phyloP scores from a whole-genome alignment of 2,888 invertebrate genomes.

The Lissocephala sabroskyi region DNA sequence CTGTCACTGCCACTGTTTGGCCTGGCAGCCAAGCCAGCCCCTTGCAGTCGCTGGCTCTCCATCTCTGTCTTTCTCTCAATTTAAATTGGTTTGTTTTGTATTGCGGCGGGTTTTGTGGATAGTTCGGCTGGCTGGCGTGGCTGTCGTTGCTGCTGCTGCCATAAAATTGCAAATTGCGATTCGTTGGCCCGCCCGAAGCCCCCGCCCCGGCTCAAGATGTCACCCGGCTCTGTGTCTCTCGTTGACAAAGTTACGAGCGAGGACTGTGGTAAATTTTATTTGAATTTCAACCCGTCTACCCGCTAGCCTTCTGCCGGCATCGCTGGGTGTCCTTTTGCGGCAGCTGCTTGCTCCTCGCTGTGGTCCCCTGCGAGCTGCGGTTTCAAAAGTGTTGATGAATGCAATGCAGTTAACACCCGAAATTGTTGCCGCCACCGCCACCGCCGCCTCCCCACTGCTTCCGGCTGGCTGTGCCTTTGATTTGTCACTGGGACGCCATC shows the following conservation, averaged over 20 bases:
- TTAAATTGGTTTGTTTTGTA: slow-evolving; percentile 67
- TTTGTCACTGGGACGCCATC: slow-evolving; percentile 30
- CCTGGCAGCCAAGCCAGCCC: no score
- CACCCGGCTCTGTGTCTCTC: slow-evolving; percentile 39
- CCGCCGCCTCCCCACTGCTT: background rate
- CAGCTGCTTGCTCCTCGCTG: no score
- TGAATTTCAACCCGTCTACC: slow-evolving; percentile 35
- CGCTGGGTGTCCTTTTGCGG: no score
- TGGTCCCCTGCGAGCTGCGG: slow-evolving; percentile 37
- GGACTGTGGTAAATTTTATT: slow-evolving; percentile 62
- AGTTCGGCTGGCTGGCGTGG: slow-evolving; percentile 17
- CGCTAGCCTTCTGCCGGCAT: no score
- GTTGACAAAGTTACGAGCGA: slow-evolving; percentile 65
- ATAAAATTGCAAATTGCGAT: slow-evolving; percentile 68
- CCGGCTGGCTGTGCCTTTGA: slow-evolving; percentile 30
- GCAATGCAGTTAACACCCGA: slow-evolving; percentile 63
- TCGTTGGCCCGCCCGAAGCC: slow-evolving; percentile 35
- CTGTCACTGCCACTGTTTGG: background rate
- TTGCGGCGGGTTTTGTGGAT: slow-evolving; percentile 41
- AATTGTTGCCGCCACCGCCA: slow-evolving; percentile 23
- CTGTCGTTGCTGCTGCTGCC: slow-evolving; percentile 36
- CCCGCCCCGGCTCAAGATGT: slow-evolving; percentile 15
- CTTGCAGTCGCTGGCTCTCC: no score
- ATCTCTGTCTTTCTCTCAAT: no score
- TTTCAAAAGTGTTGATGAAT: slow-evolving; percentile 61